Evolutionary conservation across 2,797 vertebrate species (phyloP).

Genomic region (Pangasius sanitwongsei): DNA sequence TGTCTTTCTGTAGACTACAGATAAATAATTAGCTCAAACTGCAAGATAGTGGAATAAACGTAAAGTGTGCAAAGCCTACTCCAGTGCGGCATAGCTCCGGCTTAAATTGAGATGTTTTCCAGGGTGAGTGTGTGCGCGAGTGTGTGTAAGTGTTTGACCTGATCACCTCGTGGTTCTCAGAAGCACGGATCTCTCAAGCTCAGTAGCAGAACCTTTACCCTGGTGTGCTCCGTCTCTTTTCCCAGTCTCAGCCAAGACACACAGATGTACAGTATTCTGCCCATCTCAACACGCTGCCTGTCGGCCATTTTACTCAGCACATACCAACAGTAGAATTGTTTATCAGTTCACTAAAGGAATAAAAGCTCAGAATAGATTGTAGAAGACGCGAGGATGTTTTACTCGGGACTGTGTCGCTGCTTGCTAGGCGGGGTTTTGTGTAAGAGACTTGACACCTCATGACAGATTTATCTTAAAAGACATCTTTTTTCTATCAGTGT

Average conservation of each 20-base stretch:
- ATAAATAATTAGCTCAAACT: background rate
- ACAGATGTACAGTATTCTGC: background rate
- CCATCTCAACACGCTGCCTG: slow-evolving; percentile 26
- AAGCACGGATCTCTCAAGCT: slow-evolving; percentile 31
- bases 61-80: background rate
- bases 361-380: background rate
- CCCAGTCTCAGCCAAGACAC: slow-evolving; percentile 24
- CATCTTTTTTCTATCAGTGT: background rate
- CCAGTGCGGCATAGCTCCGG: background rate
- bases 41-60: background rate
- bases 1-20: background rate
- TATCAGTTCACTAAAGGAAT: background rate
- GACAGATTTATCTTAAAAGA: background rate
- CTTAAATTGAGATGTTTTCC: slow-evolving; percentile 12
- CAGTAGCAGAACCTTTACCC: slow-evolving; percentile 44
- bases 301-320: slow-evolving; percentile 8
- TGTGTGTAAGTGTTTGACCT: background rate
- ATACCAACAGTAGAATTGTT: slow-evolving; percentile 1
- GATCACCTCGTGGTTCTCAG: slow-evolving; percentile 2
- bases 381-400: background rate
- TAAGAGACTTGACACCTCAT: background rate
- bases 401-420: background rate
- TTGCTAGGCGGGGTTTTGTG: background rate
- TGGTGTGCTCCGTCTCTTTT: slow-evolving; percentile 10
- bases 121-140: background rate